A percentile compares a stretch with the other conserved stretches of the same genome.
Evolutionary conservation across 2,888 invertebrate species (phyloP).

Genomic region (Myathropa florea): DNA sequence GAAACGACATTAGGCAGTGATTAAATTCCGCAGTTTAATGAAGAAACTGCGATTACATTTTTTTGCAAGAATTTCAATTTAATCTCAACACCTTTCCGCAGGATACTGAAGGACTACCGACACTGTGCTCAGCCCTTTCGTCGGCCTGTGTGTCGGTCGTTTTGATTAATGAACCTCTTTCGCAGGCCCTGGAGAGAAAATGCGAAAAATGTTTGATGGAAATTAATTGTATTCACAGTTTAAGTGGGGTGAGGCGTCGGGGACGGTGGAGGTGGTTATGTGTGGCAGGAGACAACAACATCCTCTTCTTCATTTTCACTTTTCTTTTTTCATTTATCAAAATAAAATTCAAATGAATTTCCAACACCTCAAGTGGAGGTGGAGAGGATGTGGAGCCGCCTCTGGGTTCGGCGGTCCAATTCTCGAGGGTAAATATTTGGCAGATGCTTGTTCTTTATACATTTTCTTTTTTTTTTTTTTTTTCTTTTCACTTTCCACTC

Average conservation of each 20-base stretch:
- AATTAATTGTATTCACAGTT: slow-evolving; percentile 60
- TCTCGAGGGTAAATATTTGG: slow-evolving; percentile 44
- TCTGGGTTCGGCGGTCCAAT: slow-evolving; percentile 1
- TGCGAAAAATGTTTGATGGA: slow-evolving; percentile 63
- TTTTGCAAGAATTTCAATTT: slow-evolving; percentile 38
- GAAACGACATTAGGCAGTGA: slow-evolving; percentile 51
- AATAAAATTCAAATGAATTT: slow-evolving; percentile 51
- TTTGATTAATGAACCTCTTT: slow-evolving; percentile 65
- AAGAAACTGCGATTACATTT: slow-evolving; percentile 54
- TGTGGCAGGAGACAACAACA: not conserved
- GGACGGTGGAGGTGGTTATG: not conserved
- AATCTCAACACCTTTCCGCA: slow-evolving; percentile 36
- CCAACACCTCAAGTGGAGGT: slow-evolving; percentile 13
- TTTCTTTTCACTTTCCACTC: not conserved
- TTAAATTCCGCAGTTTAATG: slow-evolving; percentile 64
- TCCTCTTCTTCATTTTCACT: not conserved
- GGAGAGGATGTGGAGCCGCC: not conserved
- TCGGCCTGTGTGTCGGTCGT: not conserved
- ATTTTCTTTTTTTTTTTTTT: not conserved
- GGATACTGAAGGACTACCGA: not conserved
- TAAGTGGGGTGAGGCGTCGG: not conserved
- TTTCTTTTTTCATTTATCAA: slow-evolving; percentile 45
- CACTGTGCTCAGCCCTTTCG: slow-evolving; percentile 21
- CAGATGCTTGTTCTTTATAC: not conserved
- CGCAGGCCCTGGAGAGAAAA: slow-evolving; percentile 55